Base-by-base conservation (phyloP, 2,797 vertebrate genomes). In the Champsocephalus gunnari region DNA sequence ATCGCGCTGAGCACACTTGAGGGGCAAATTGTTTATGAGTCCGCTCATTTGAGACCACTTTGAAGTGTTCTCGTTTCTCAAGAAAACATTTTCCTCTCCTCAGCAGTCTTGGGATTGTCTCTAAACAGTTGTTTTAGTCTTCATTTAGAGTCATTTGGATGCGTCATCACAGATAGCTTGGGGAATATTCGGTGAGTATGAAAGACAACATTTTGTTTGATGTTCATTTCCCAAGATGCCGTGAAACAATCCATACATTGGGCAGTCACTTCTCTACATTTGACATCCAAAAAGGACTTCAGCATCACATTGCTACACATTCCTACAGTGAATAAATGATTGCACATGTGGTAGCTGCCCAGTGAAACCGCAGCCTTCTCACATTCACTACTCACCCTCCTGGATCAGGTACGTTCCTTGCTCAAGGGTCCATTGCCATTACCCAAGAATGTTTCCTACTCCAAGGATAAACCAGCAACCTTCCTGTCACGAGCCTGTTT, bases 41-140 rank as follows among this genome's bases (percentile, higher is more conserved):
- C 38, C 11, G 71, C 87, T 93, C 90, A 89, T 92, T 93, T 92
- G 88, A 85, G 86, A 92, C 59, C 66, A 82, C 94, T 95, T 95
- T 95, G 93, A 95, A 93, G 94, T 94, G 82, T 48, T 77, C 74
- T 88, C 84, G 56, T 88, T 93, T 86, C 86, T 88, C 81, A 70
- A 88, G 79, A 89, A 88, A 75, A 38, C 6, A 80, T 66, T 50
- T 79, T 41, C 56, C 54, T 73, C 76, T 77, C 61, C 64, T 74
- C 50, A 64, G 60, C 81, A 38, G 86, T 87, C 83, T 70, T 75
- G 78, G 89, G 86, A 89, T 88, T 60, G 73, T 89, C 82, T 92
- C 84, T 91, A 92, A 91, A 89, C 83, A 87, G 85, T 92, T 90
- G 80, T 81, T 88, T 88, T 83, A 82, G 85, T 51, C 74, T 59